Evolutionary conservation across 2,888 invertebrate species (phyloP).

Genomic region (Phyllotreta cruciferae): DNA sequence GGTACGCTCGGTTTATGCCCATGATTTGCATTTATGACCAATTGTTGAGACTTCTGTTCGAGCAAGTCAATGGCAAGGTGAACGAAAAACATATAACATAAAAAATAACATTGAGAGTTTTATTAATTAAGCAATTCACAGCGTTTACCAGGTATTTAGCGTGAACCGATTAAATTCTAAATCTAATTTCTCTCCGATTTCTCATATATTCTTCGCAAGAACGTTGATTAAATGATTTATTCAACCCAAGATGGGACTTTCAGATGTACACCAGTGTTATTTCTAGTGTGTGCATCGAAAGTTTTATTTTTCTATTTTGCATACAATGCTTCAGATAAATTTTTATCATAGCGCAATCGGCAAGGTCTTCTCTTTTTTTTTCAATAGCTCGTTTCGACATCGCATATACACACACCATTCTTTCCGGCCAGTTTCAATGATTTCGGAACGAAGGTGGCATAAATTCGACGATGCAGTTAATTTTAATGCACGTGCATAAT

Average conservation of each 20-base stretch:
- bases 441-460: conserved; percentile 4
- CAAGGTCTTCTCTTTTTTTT: conserved; percentile 15
- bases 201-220: conserved; percentile 1
- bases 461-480: no score
- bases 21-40: conserved; percentile 5
- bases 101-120: no score
- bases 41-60: not conserved
- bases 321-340: conserved; percentile 26
- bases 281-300: conserved; percentile 17
- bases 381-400: conserved; percentile 14
- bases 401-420: not conserved
- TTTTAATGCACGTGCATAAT: no score
- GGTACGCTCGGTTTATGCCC: not conserved
- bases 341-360: conserved; percentile 21
- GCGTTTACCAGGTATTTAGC: no score
- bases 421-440: conserved; percentile 10
- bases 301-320: conserved; percentile 25
- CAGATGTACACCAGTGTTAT: conserved; percentile 22
- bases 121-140: no score
- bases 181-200: conserved; percentile 14
- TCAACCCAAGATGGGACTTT: conserved; percentile 15
- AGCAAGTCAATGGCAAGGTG: no score
- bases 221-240: conserved; percentile 6
- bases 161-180: no score
- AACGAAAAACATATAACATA: no score